A percentile compares a stretch with the other conserved stretches of the same genome.
Evolutionary conservation across 2,113 vertebrate genomes (phyloP).

Genomic region (Dasyornis broadbenti): DNA sequence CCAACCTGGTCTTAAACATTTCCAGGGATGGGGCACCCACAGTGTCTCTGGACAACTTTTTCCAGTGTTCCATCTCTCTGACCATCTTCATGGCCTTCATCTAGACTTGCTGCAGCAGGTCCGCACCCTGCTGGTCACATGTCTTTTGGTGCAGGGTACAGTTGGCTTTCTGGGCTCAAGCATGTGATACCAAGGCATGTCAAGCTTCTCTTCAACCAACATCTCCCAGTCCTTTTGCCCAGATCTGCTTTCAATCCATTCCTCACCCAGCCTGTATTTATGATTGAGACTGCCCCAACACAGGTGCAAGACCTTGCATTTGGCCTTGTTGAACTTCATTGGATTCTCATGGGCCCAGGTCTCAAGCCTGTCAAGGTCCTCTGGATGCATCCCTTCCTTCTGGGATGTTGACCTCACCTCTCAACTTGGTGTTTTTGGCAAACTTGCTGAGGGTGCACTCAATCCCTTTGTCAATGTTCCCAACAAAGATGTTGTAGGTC

Average conservation of each 20-base stretch:
- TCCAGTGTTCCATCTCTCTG: background rate
- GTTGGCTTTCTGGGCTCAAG: background rate
- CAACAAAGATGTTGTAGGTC: background rate
- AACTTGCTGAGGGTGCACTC: background rate
- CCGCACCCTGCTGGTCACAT: background rate
- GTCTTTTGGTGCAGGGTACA: background rate
- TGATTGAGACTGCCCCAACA: background rate
- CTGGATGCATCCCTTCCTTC: background rate
- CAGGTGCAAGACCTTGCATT: background rate
- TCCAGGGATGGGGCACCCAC: background rate
- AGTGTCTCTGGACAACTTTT: background rate
- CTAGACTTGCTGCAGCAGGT: background rate
- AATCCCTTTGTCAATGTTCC: background rate
- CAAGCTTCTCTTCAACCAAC: background rate
- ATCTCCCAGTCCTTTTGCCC: background rate
- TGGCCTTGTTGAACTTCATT: background rate
- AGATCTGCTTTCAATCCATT: background rate
- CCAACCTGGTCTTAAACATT: background rate
- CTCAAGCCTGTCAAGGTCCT: background rate
- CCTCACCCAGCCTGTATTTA: background rate
- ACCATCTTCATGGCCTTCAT: background rate
- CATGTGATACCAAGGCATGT: background rate
- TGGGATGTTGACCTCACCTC: accelerated
- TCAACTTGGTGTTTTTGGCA: background rate
- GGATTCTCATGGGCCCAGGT: accelerated